A percentile compares a stretch with the other conserved stretches of the same genome.
phyloP scores from a whole-genome alignment of 2,113 vertebrate genomes.

The Lagopus leucura region DNA sequence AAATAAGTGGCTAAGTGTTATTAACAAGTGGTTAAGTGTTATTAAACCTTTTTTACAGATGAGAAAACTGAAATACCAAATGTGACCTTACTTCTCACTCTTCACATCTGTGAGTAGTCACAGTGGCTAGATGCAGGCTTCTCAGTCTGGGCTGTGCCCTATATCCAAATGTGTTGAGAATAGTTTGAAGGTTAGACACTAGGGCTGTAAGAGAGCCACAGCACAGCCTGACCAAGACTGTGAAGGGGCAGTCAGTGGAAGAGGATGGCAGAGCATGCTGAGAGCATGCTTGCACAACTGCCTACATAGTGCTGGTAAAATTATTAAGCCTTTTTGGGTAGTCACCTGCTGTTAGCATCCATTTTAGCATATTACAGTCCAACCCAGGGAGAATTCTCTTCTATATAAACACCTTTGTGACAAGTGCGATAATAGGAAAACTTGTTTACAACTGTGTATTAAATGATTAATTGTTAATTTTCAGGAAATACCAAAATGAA shows the following conservation, averaged over 20 bases:
- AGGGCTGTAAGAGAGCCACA: background rate
- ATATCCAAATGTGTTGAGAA: background rate
- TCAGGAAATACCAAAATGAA: background rate
- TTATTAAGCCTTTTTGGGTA: background rate
- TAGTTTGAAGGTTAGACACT: background rate
- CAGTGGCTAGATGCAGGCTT: background rate
- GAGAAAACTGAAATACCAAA: background rate
- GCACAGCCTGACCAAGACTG: background rate
- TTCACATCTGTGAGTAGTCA: background rate
- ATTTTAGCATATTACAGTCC: background rate
- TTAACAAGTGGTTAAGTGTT: background rate
- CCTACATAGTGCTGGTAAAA: background rate
- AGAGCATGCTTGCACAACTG: fast-evolving
- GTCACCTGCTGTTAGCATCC: background rate
- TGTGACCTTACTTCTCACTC: background rate
- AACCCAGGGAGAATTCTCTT: background rate
- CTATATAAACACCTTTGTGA: background rate
- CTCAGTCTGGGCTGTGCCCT: background rate
- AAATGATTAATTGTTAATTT: background rate
- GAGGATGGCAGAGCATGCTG: background rate
- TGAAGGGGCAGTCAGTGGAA: background rate
- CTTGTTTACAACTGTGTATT: background rate
- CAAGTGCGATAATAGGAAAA: background rate
- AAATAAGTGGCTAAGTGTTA: background rate
- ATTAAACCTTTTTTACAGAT: background rate